Base-by-base conservation (phyloP, 2,888 invertebrate species). In the Molanna angustata region DNA sequence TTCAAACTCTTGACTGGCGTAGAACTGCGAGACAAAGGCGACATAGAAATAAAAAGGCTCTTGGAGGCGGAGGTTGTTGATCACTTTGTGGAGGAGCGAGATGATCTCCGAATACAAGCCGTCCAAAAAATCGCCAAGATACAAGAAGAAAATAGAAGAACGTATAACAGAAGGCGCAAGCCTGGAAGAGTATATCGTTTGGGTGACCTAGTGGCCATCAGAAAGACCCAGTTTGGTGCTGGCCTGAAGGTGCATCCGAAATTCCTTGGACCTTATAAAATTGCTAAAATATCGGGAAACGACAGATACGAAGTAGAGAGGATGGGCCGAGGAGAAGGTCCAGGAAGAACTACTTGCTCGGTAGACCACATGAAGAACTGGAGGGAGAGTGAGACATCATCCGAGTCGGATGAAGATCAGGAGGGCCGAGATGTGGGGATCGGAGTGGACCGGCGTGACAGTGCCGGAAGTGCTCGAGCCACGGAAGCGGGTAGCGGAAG, bases 231-330 rank as follows among this genome's bases (percentile, higher is more conserved):
- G 48, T 65, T 65, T 54, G 66, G 65, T 2, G 57, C 62, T 9
- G 67, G 66, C 1, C 42, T 66, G 3, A 70, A 70, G 53, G 41
- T 69, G 2, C 53, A 60, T 17, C 42, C 59, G 1, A 68, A 67
- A 52, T 68, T 60, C 49, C 49, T 69, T n/a, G 69, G 68, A 1
- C 66, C 67, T n/a, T 67, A 68, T 49, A 52, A 57, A 18, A 53
- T 67, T 14, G 50, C 52, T 20, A 61, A 60, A 44, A 56, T 58
- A 1, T 62, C 64, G 37, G n/a, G 59, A 2, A 64, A 66, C 37
- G 63, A 70, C 41, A 39, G 64, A 11, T 69, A 69, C 47, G 59
- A 62, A 11, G 64, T 68, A 0, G 56, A 61, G 21, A 65, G 64
- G 33, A 49, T 63, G 13, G 51, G 59, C 16, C 49, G 58, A 16